Evolutionary conservation across 2,888 invertebrate species (phyloP).

Genomic region (Lithophane semibrunnea): DNA sequence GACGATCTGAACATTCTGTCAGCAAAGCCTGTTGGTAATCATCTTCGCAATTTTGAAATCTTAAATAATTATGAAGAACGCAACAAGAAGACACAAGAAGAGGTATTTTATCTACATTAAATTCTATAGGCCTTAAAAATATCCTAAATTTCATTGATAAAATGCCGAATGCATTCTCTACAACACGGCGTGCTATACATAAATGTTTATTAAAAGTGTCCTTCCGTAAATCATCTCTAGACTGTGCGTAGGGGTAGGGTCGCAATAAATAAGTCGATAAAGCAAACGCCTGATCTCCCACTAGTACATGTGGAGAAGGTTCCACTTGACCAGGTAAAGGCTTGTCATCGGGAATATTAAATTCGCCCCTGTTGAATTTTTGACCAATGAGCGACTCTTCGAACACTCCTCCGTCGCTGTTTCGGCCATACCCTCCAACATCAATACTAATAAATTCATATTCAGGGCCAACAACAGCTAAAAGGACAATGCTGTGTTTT

Average conservation of each 20-base stretch:
- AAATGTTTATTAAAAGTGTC: background rate
- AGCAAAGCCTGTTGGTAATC: conserved; percentile 4
- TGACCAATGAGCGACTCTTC: background rate
- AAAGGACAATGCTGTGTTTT: background rate
- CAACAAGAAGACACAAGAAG: conserved; percentile 3
- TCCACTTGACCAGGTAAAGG: background rate
- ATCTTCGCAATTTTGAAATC: background rate
- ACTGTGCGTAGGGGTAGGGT: background rate
- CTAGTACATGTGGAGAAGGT: conserved; percentile 5
- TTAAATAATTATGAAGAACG: conserved; percentile 4
- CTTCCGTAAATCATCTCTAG: background rate
- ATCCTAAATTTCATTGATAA: background rate
- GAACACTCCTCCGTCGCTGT: background rate
- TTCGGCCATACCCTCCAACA: background rate
- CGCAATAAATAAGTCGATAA: background rate
- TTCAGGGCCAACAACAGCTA: background rate
- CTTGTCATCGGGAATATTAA: background rate
- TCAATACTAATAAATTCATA: background rate
- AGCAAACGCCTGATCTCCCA: conserved; percentile 2
- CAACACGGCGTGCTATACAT: conserved; percentile 1
- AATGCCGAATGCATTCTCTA: background rate
- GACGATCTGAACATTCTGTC: background rate
- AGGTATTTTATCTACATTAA: background rate
- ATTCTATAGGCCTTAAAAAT: background rate
- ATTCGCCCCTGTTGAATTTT: background rate